Conservation (phyloP, 2,888 invertebrate genomes). For the Neoitamus cyanurus region DNA sequence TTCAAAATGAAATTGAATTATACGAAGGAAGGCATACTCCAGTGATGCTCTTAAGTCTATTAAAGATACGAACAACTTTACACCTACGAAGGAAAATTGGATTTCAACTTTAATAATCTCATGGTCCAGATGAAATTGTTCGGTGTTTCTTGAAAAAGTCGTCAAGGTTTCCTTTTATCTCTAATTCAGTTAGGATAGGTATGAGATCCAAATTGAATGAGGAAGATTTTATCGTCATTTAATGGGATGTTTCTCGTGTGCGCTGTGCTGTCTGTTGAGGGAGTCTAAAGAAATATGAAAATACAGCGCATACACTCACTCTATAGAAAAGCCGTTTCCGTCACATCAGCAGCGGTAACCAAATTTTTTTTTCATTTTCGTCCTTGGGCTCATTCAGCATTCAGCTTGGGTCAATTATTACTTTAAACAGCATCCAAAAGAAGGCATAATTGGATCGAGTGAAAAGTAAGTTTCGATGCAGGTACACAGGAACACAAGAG, state of each 20-base stretch:
- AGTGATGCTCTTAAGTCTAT: neutral
- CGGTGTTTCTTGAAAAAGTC: neutral
- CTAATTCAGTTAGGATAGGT: constrained; percentile 1
- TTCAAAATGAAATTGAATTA: neutral
- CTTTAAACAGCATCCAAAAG: neutral
- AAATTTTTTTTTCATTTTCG: neutral
- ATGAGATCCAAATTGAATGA: constrained; percentile 1
- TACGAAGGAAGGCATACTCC: neutral
- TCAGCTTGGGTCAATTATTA: neutral
- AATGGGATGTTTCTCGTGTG: neutral
- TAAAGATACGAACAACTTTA: neutral
- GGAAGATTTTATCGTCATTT: neutral
- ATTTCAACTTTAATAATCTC: constrained; percentile 1
- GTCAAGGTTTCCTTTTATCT: neutral
- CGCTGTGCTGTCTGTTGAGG: neutral
- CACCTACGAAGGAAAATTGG: neutral
- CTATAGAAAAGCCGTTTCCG: neutral
- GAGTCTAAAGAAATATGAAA: neutral
- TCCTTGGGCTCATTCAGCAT: neutral
- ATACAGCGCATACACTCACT: neutral
- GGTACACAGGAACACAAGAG: no score
- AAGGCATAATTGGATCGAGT: no score
- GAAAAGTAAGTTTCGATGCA: no score
- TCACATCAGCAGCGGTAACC: neutral
- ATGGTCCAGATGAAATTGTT: neutral